Percentiles rank a stretch among this genome's conserved stretches.
These are phyloP conservation scores for Zelleria hepariella DNA, from an alignment of 2,888 invertebrate genomes.

Conservation along the genomic window DNA sequence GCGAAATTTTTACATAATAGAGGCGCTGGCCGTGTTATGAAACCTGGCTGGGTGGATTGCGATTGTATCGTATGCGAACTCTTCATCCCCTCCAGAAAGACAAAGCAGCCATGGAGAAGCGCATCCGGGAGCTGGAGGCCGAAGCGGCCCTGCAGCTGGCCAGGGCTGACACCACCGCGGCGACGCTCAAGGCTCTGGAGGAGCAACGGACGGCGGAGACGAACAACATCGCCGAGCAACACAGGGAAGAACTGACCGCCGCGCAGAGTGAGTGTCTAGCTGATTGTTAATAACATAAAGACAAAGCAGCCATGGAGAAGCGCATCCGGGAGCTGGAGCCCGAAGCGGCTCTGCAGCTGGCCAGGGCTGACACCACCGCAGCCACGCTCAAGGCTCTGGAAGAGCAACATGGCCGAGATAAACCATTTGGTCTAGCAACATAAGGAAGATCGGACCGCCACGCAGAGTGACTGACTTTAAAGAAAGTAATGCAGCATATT, in stretches of 20 bases:
- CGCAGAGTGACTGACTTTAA: too few species aligned
- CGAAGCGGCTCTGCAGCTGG: conserved; percentile 17
- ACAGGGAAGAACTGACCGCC: conserved; percentile 56
- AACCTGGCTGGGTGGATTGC: too few species aligned
- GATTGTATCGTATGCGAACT: not conserved
- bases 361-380: conserved; percentile 11
- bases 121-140: conserved; percentile 58
- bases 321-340: conserved; percentile 62
- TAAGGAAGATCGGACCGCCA: conserved; percentile 10
- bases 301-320: conserved; percentile 31
- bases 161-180: conserved; percentile 50
- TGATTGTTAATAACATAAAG: not conserved
- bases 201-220: conserved; percentile 47
- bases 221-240: conserved; percentile 42
- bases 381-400: not conserved
- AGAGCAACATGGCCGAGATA: conserved; percentile 1
- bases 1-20: too few species aligned
- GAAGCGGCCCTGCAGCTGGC: conserved; percentile 46
- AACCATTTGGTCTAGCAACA: conserved; percentile 11
- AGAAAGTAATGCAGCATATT: too few species aligned
- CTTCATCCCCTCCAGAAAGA: conserved; percentile 30
- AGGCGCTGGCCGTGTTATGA: too few species aligned
- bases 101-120: conserved; percentile 60
- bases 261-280: conserved; percentile 45
- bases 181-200: conserved; percentile 41